phyloP scores from a whole-genome alignment of 2,113 vertebrate species.

The Falcunculus frontatus region DNA sequence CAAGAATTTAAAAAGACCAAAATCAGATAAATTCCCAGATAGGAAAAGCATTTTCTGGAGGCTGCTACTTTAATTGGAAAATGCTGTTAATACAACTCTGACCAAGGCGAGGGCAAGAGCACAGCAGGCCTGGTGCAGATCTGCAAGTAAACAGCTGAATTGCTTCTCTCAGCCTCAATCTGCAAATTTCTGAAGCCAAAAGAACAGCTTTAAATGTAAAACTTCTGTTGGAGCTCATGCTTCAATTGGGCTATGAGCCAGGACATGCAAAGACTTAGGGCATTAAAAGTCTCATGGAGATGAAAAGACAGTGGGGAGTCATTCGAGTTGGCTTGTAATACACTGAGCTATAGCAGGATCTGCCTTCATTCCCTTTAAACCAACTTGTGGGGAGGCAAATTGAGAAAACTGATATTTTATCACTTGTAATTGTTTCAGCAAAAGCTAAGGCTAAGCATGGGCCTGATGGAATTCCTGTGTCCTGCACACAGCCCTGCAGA shows the following conservation, averaged over 20 bases:
- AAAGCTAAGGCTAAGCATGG: neutral
- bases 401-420: neutral
- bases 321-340: neutral
- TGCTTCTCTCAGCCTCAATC: constrained; percentile 23
- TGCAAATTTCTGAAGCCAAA: constrained; percentile 10
- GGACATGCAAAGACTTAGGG: constrained; percentile 12
- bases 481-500: neutral
- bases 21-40: neutral
- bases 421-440: neutral
- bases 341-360: neutral
- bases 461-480: neutral
- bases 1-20: neutral
- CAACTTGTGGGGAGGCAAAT: neutral
- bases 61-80: constrained; percentile 29
- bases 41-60: constrained; percentile 15
- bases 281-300: constrained; percentile 3
- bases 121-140: constrained; percentile 1
- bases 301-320: constrained; percentile 38
- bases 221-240: constrained; percentile 34
- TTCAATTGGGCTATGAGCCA: constrained; percentile 31
- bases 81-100: constrained; percentile 10
- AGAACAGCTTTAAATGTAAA: constrained; percentile 54
- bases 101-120: neutral
- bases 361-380: neutral
- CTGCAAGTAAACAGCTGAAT: constrained; percentile 37